Evolutionary conservation across 2,888 invertebrate species (phyloP).

Genomic region (Hoplodrina blanda): DNA sequence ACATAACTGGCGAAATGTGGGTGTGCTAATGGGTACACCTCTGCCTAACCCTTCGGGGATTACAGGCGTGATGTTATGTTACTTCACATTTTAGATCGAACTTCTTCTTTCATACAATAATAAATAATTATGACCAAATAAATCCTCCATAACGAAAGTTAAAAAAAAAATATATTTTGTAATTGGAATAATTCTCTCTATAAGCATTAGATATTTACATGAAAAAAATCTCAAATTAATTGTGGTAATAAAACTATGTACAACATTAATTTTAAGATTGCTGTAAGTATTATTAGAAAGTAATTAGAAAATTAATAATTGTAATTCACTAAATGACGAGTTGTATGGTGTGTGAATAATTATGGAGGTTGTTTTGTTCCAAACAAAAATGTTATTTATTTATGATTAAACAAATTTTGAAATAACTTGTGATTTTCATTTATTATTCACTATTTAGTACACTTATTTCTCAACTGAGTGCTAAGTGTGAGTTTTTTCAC

Average conservation of each 20-base stretch:
- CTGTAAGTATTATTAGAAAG: conserved; percentile 90
- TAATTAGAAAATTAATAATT: conserved; percentile 89
- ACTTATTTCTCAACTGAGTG: too few species aligned
- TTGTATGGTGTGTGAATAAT: conserved; percentile 89
- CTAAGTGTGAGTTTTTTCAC: too few species aligned
- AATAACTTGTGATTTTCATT: conserved; percentile 75
- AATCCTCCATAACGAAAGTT: conserved; percentile 70
- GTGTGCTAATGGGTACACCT: too few species aligned
- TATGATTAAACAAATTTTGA: conserved; percentile 90
- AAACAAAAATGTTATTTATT: conserved; percentile 91
- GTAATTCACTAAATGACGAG: conserved; percentile 88
- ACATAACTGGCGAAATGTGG: too few species aligned
- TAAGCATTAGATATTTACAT: conserved; percentile 86
- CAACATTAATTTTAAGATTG: conserved; percentile 88
- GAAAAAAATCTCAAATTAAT: conserved; percentile 89
- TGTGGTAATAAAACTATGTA: conserved; percentile 89
- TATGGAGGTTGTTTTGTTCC: conserved; percentile 90
- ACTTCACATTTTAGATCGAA: conserved; percentile 53
- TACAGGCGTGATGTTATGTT: too few species aligned
- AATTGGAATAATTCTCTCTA: conserved; percentile 88
- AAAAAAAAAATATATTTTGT: conserved; percentile 76
- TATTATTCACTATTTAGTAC: conserved; percentile 23
- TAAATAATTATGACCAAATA: conserved; percentile 77
- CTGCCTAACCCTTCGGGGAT: too few species aligned
- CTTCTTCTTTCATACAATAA: conserved; percentile 51